Base-by-base conservation (phyloP, 2,113 vertebrate species). In the Rissa tridactyla region DNA sequence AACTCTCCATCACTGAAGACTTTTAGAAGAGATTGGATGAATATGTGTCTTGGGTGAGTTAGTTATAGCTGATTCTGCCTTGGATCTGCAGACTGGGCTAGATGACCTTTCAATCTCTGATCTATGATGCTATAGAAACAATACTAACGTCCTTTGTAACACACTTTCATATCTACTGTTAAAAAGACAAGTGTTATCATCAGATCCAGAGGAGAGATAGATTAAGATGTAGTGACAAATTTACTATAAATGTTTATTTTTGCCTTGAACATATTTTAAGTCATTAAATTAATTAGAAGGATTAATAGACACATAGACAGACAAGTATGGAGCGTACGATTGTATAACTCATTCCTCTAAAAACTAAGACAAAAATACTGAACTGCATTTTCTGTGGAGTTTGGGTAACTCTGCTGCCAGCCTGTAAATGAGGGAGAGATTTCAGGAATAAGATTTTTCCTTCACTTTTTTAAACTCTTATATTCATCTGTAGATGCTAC, bases 91-190 rank as follows among this genome's bases (percentile, higher is more conserved):
- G 40, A 36, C 20, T 78, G n/a, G 55, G 54, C 58, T 49, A 27
- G 44, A 87, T 58, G 47, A 71, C 55, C 36, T 90, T 90, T 78
- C 78, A 70, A 44, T 25, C 13, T 55, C 38, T 92, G 70, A 88
- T 88, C 42, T 93, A 51, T n/a, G 42, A 71, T 51, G 58, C 20
- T 40, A 26, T 4, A 51, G 79, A 82, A 96, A 90, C 32, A 95
- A 79, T 27, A 70, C 11, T 44, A 52, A 69, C 9, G 49, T 79
- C 32, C 21, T 90, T n/a, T 40, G 27, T 54, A 82, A 62, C 11
- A 58, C 21, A 40, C 16, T 75, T 82, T 46, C 30, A n/a, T 38
- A 51, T 15, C 27, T 79, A 54, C 38, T 46, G 11, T 75, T 79
- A 88, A 78, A 82, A 85, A 88, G 30, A 2, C 19, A 62, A 66